These are phyloP conservation scores for Tenthredo amoena DNA, from an alignment of 2,888 invertebrate genomes.

Conservation along the genomic window DNA sequence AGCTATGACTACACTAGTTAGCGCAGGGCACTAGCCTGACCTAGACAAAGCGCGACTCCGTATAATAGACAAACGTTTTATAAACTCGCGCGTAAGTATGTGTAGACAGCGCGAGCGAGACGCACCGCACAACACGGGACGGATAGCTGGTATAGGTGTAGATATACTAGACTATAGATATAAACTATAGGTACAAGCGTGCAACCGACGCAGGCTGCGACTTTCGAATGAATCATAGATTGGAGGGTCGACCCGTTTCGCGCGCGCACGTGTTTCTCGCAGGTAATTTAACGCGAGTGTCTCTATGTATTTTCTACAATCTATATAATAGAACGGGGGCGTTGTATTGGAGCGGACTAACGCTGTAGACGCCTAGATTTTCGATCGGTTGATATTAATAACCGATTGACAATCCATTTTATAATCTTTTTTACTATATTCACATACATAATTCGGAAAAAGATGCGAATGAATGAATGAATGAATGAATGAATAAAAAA, in stretches of 20 bases:
- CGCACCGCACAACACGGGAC: no score
- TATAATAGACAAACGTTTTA: background rate
- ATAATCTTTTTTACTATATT: no score
- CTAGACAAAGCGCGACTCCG: conserved; percentile 32
- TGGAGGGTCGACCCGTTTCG: conserved; percentile 27
- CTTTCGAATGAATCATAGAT: conserved; percentile 53
- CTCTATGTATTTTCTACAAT: background rate
- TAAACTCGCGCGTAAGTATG: no score
- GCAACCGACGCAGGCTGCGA: background rate
- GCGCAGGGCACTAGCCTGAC: conserved; percentile 20
- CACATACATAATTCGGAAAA: no score
- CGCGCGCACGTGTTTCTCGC: conserved; percentile 21
- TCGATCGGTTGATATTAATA: no score
- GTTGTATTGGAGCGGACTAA: no score
- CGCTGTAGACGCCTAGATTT: no score
- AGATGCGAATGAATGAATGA: no score
- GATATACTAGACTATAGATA: background rate
- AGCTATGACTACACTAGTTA: background rate
- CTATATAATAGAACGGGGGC: no score
- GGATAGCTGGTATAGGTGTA: no score
- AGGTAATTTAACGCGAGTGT: background rate
- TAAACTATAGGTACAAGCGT: background rate
- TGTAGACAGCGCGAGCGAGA: background rate
- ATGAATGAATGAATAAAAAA: no score
- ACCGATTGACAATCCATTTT: no score